Base-by-base conservation (phyloP, 2,797 vertebrate genomes). In the Pagetopsis macropterus region DNA sequence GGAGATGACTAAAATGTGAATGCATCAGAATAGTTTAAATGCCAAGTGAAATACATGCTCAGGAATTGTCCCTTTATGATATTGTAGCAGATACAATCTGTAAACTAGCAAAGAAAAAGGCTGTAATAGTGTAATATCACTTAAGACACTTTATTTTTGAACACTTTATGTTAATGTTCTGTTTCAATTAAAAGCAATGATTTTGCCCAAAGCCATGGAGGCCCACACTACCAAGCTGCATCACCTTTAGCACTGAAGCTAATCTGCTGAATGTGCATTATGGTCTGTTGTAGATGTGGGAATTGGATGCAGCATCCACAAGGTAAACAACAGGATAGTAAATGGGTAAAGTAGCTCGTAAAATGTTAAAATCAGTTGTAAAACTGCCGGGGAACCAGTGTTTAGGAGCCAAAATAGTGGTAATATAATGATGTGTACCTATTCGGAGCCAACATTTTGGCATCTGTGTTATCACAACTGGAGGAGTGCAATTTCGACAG, bases 211-310 rank as follows among this genome's bases (percentile, higher is more conserved):
- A 74, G 12, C 70, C 62, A 44, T n/a, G 15, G 37, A 49, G 10
- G 15, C 12, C 16, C 21, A 5, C 19, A 43, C 10, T 44, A 13
- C 60, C 54, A 49, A 23, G 27, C 64, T 48, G 65, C 58, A 44
- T 59, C 61, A 50, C 61, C 17, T 52, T 46, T 65, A 49, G 58
- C 50, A n/a, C 48, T 58, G 5, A 43, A 17, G 9, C 44, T 27
- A 17, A 3, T 43, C 21, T 66, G 73, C 82, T 78, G 67, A 65
- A 55, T 74, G 60, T 50, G 46, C 58, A 56, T 64, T 45, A 19
- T 33, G 6, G 27, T 54, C 21, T 66, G 43, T 64, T 64, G 2
- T 14, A 11, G 64, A 41, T 50, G 49, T 72, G 51, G 33, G 33
- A 37, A 9, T 37, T 37, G 8, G 59, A 58, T 72, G 65, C 43